Percentiles rank a stretch among this genome's conserved stretches.
These are phyloP conservation scores for Elysia crispata DNA, from an alignment of 2,888 invertebrate species.

Conservation along the genomic window DNA sequence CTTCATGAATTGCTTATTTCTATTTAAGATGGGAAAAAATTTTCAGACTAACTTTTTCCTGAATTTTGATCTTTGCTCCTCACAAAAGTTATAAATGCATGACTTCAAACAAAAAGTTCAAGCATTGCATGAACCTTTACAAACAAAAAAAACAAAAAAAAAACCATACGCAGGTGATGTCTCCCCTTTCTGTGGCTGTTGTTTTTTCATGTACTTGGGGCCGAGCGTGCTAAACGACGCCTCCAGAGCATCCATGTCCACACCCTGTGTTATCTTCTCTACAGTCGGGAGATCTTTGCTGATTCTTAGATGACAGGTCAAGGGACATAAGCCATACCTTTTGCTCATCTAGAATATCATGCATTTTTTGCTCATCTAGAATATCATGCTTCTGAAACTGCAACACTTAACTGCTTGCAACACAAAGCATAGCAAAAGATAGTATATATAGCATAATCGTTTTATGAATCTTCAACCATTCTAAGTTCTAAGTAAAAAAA, in stretches of 20 bases:
- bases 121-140: too few species aligned
- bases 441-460: too few species aligned
- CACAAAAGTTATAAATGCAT: too few species aligned
- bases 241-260: slow-evolving; percentile 91
- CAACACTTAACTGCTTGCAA: neutral
- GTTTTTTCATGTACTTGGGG: slow-evolving; percentile 91
- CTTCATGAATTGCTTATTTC: too few species aligned
- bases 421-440: too few species aligned
- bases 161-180: slow-evolving; percentile 60
- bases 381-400: neutral
- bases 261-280: slow-evolving; percentile 79
- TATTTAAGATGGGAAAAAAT: too few species aligned
- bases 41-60: too few species aligned
- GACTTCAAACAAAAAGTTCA: too few species aligned
- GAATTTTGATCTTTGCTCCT: too few species aligned
- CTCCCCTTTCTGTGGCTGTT: slow-evolving; percentile 75
- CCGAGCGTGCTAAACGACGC: slow-evolving; percentile 85
- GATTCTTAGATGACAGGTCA: slow-evolving; percentile 75
- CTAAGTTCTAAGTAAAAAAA: too few species aligned
- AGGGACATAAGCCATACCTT: neutral
- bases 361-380: neutral
- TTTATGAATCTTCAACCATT: too few species aligned
- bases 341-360: neutral
- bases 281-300: slow-evolving; percentile 84
- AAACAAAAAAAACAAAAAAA: neutral